A percentile compares a stretch with the other conserved stretches of the same genome.
Conservation (phyloP, 2,888 invertebrate species). For the Atethmia centrago region DNA sequence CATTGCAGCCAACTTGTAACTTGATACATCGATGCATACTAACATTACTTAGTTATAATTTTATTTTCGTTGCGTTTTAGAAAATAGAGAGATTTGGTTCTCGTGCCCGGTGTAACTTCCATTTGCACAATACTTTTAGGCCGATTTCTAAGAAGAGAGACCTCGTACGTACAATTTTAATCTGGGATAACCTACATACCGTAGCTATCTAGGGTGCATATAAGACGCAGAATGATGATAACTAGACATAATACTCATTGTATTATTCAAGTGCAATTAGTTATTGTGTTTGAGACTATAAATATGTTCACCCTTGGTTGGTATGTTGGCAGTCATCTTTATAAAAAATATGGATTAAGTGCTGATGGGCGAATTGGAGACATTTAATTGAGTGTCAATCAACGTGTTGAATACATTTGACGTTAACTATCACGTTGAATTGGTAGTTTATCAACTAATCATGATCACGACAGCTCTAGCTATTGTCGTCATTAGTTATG, state of each 20-base stretch:
- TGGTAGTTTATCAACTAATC: constrained; percentile 17
- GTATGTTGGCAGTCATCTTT: neutral
- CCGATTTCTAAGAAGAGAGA: constrained; percentile 15
- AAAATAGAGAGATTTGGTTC: constrained; percentile 41
- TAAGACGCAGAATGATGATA: neutral
- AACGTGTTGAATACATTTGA: constrained; percentile 41
- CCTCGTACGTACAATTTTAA: neutral
- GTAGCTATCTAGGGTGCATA: neutral
- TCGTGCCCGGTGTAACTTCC: neutral
- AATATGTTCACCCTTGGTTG: constrained; percentile 12
- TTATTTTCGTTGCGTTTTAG: constrained; percentile 39
- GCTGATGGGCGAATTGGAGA: constrained; percentile 18
- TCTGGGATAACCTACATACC: neutral
- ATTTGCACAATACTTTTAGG: constrained; percentile 24
- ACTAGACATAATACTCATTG: constrained; percentile 7
- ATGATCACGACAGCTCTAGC: neutral
- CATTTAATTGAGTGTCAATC: constrained; percentile 31
- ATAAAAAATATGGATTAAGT: constrained; percentile 28
- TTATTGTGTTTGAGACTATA: neutral
- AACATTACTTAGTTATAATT: constrained; percentile 56
- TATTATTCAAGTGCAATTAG: constrained; percentile 6
- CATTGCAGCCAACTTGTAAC: constrained; percentile 77
- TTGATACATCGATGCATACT: constrained; percentile 70
- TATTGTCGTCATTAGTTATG: constrained; percentile 2
- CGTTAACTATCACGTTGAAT: constrained; percentile 39